Evolutionary conservation across 2,113 vertebrate genomes (phyloP), one percentile per base, ranked within the genome.

Genomic region (Casuarius casuarius): DNA sequence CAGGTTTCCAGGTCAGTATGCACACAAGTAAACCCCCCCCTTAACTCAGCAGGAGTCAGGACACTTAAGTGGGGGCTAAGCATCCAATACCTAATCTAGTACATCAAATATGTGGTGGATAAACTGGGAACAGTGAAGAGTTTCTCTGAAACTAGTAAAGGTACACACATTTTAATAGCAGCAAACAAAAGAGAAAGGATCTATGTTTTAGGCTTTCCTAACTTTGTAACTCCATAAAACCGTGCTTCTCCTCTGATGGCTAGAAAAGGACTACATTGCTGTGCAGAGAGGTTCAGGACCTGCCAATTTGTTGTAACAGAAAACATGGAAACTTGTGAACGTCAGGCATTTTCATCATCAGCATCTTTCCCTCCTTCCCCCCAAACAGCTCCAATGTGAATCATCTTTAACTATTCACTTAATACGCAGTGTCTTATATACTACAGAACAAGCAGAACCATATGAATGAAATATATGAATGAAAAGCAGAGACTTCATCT

Each of bases 21-120:
- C 5, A 26, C 38, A 81, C 21, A 22, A 63, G 28, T 49, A 56
- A 90, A 38, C 54, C 5, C 20, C 80, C 80, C 8, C 31, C 44
- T 58, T 62, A 83, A 44, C 59, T 66, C 63, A 77, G 18, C 33
- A 86, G 77, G 89, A 84, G 79, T 58, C 88, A 88, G 73, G 33
- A 35, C 58, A 89, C 84, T 92, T 77, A 90, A 70, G 49, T 85
- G 89, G 42, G 76, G 40, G 44, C 90, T 85, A 84, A 76, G 42
- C 29, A 29, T 56, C 28, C 29, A 28, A 31, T 49, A 74, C 73
- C 51, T 84, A 94, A 92, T 81, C 89, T 92, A 90, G 59, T 49
- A 31, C 26, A 38, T 87, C 89, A 46, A 18, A 79, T 21, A 51
- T 42, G 48, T 65, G 40, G 54, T 74, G 68, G 89, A 87, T 76